A percentile compares a stretch with the other conserved stretches of the same genome.
phyloP scores from a whole-genome alignment of 1,140 invertebrate genomes.

The Drosophila miranda region DNA sequence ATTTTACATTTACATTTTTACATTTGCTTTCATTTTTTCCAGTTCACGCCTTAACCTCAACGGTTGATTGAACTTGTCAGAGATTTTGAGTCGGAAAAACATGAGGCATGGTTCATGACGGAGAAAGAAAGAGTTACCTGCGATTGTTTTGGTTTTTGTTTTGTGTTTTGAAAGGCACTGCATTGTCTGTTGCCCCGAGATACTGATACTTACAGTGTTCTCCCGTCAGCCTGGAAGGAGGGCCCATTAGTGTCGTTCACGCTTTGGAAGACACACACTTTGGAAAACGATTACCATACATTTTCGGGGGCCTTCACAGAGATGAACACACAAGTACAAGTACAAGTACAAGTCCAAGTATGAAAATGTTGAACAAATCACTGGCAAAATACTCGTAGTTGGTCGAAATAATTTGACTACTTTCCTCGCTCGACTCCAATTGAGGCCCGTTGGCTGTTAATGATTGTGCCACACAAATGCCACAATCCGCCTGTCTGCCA shows the following conservation, averaged over 20 bases:
- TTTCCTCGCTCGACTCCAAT: slow-evolving; percentile 31
- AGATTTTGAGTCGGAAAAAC: slow-evolving; percentile 53
- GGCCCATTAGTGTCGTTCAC: slow-evolving; percentile 58
- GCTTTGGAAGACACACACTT: slow-evolving; percentile 39
- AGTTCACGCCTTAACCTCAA: slow-evolving; percentile 75
- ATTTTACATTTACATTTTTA: slow-evolving; percentile 31
- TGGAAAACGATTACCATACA: slow-evolving; percentile 48
- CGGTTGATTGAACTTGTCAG: slow-evolving; percentile 77
- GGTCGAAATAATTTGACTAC: slow-evolving; percentile 47
- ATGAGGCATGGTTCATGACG: slow-evolving; percentile 41
- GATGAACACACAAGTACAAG: slow-evolving; percentile 20
- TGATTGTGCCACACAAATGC: slow-evolving; percentile 45
- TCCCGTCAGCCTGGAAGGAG: background rate
- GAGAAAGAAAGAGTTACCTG: slow-evolving; percentile 27
- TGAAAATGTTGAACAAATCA: slow-evolving; percentile 56
- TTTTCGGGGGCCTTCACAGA: slow-evolving; percentile 52
- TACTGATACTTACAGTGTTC: slow-evolving; percentile 24
- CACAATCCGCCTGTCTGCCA: slow-evolving; percentile 18
- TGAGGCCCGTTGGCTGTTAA: slow-evolving; percentile 48
- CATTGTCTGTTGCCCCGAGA: slow-evolving; percentile 53
- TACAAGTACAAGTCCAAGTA: background rate
- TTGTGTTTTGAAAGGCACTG: slow-evolving; percentile 58
- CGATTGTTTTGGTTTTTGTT: slow-evolving; percentile 12
- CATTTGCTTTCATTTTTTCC: slow-evolving; percentile 69
- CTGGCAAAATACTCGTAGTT: slow-evolving; percentile 28